phyloP scores from a whole-genome alignment of 1,140 invertebrate genomes.

The Heliothis virescens region DNA sequence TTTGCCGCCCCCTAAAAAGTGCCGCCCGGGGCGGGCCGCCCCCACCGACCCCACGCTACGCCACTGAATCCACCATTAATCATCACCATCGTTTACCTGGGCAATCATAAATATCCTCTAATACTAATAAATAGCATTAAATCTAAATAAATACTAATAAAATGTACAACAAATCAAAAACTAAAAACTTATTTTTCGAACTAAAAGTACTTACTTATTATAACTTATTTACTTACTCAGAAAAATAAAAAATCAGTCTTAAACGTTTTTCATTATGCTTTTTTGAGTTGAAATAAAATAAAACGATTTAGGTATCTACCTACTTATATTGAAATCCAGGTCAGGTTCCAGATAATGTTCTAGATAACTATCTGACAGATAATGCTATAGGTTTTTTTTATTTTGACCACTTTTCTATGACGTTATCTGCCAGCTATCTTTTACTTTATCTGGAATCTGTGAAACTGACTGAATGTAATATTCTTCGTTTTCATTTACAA shows the following conservation, averaged over 20 bases:
- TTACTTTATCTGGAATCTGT: too few relatives aligned
- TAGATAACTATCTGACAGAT: too few relatives aligned
- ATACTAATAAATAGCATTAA: not conserved
- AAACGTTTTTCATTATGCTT: not conserved
- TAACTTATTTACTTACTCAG: constrained; percentile 4
- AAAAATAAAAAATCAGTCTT: constrained; percentile 29
- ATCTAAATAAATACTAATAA: not conserved
- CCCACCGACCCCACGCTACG: too few relatives aligned
- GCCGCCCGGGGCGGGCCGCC: too few relatives aligned
- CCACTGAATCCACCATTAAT: not conserved
- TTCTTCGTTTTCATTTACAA: too few relatives aligned
- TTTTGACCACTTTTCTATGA: too few relatives aligned
- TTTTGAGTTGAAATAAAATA: not conserved
- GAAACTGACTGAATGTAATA: too few relatives aligned
- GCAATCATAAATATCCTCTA: not conserved
- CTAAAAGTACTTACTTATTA: not conserved
- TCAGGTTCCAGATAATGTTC: too few relatives aligned
- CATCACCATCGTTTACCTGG: not conserved
- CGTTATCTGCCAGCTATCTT: too few relatives aligned
- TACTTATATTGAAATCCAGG: not conserved
- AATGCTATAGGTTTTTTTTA: too few relatives aligned
- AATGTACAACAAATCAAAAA: not conserved
- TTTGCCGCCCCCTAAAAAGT: too few relatives aligned
- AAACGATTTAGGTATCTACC: not conserved
- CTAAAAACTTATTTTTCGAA: not conserved